A percentile compares a stretch with the other conserved stretches of the same genome.
Conservation (phyloP, 2,113 vertebrate species). For the Bucco capensis region DNA sequence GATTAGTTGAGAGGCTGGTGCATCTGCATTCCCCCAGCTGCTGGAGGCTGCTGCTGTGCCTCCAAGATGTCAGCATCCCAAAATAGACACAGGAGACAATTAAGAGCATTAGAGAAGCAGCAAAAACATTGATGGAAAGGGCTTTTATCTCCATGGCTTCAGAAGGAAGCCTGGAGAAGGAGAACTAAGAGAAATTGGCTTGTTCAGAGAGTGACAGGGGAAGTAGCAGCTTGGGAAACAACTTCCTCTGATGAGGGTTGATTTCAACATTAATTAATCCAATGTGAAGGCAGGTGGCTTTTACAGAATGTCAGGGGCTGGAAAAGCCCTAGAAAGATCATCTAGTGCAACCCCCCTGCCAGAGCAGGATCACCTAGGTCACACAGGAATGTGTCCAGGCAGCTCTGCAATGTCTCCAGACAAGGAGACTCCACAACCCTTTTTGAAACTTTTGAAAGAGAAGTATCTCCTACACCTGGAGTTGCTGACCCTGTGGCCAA, state of each 20-base stretch:
- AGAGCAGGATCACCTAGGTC: no score
- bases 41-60: slow-evolving; percentile 47
- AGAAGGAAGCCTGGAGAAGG: background rate
- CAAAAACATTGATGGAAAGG: slow-evolving; percentile 21
- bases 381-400: no score
- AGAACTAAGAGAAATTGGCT: background rate
- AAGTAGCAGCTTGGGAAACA: background rate
- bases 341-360: no score
- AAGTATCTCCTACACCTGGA: background rate
- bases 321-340: no score
- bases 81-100: slow-evolving; percentile 64
- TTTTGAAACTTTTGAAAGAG: background rate
- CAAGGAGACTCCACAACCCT: no score
- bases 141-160: slow-evolving; percentile 26
- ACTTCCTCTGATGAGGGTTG: background rate
- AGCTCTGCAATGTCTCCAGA: no score
- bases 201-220: background rate
- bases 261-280: background rate
- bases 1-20: slow-evolving; percentile 3
- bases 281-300: background rate
- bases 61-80: background rate
- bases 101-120: slow-evolving; percentile 26
- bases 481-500: background rate
- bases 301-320: no score
- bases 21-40: slow-evolving; percentile 62